phyloP scores from a whole-genome alignment of 2,797 vertebrate species.

The Uromys caudimaculatus region DNA sequence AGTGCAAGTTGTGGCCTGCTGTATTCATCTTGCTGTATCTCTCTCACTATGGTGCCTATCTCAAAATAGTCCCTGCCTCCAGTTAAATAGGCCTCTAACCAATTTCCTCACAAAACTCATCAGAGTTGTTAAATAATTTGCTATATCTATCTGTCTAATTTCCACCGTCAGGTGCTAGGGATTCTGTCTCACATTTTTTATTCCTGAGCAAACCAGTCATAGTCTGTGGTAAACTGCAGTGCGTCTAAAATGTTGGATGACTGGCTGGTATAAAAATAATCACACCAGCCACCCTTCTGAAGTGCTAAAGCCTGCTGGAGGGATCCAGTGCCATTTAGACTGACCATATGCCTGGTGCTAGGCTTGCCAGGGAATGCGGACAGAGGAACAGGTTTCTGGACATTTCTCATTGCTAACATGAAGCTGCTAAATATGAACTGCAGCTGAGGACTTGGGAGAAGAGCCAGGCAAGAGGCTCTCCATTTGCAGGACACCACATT shows the following conservation, averaged over 20 bases:
- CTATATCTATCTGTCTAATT: neutral
- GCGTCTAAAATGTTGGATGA: neutral
- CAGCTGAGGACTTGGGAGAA: slow-evolving; percentile 17
- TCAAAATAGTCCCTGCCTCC: neutral
- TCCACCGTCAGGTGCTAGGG: neutral
- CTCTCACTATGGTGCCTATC: neutral
- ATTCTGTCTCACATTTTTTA: neutral
- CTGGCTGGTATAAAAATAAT: slow-evolving; percentile 27
- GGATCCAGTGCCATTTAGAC: slow-evolving; percentile 42
- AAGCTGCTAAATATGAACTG: slow-evolving; percentile 27
- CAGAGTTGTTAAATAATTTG: neutral
- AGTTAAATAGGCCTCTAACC: neutral
- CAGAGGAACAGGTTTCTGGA: slow-evolving; percentile 35
- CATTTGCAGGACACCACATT: neutral
- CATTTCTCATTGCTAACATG: neutral
- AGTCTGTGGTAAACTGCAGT: neutral
- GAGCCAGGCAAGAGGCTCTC: neutral
- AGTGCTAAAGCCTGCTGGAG: slow-evolving; percentile 27
- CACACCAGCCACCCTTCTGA: slow-evolving; percentile 8
- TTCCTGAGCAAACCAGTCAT: neutral
- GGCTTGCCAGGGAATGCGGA: slow-evolving; percentile 39
- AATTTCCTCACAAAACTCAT: neutral
- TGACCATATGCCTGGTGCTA: slow-evolving; percentile 6
- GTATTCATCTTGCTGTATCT: neutral
- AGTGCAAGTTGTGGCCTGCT: neutral